Conservation (phyloP, 2,888 invertebrate genomes). For the Temnothorax rugatulus region DNA sequence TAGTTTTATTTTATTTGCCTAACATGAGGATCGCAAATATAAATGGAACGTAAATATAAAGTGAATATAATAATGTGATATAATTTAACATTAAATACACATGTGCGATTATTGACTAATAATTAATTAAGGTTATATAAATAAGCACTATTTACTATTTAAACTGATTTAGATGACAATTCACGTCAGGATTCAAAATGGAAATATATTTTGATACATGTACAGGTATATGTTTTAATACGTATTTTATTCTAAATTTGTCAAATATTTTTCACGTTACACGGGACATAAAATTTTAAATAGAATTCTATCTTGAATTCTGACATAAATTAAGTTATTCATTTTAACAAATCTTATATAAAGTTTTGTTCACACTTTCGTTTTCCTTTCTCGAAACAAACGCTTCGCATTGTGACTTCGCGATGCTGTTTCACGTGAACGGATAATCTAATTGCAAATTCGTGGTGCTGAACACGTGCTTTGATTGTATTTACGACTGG, state of each 20-base stretch:
- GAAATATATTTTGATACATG: neutral
- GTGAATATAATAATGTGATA: neutral
- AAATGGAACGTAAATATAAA: neutral
- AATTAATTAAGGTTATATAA: neutral
- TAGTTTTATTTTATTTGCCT: neutral
- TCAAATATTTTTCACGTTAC: neutral
- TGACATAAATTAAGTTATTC: neutral
- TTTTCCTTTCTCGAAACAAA: neutral
- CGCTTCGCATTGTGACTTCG: neutral
- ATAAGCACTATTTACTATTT: neutral
- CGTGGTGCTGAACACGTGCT: conserved; percentile 10
- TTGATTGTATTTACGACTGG: conserved; percentile 40
- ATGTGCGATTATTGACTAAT: neutral
- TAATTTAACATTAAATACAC: neutral
- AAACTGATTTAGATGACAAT: neutral
- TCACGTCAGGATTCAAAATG: neutral
- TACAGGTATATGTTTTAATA: neutral
- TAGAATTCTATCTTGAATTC: neutral
- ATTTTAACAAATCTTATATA: neutral
- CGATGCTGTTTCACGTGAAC: neutral
- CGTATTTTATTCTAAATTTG: neutral
- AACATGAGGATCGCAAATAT: neutral
- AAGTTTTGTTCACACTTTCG: neutral
- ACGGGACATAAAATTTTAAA: neutral
- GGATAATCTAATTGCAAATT: conserved; percentile 37